Percentiles rank a stretch among this genome's conserved stretches.
phyloP scores from a whole-genome alignment of 2,797 vertebrate genomes.

The Phataginus tricuspis region DNA sequence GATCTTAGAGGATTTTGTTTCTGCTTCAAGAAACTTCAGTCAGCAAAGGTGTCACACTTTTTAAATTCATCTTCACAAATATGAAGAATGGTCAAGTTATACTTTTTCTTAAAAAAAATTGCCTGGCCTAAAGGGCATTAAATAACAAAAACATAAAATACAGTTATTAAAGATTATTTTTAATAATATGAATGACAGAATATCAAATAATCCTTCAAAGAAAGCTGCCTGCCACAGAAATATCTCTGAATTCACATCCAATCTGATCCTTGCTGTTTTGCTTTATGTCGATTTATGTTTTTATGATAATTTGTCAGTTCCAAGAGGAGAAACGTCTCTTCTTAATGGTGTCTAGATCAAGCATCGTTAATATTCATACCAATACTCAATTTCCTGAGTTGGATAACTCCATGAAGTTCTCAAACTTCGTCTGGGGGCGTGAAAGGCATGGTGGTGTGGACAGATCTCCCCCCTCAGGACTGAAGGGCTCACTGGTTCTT shows the following conservation, averaged over 20 bases:
- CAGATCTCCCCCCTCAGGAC: neutral
- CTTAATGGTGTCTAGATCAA: neutral
- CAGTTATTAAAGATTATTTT: slow-evolving; percentile 15
- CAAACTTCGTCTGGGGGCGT: neutral
- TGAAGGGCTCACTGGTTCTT: neutral
- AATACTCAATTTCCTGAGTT: neutral
- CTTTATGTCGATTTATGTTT: neutral
- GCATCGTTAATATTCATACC: neutral
- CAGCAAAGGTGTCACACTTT: neutral
- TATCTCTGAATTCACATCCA: neutral
- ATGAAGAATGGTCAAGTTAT: slow-evolving; percentile 1
- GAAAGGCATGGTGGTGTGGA: neutral
- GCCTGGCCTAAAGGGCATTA: neutral
- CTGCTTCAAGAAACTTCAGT: slow-evolving; percentile 21
- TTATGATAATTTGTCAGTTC: neutral
- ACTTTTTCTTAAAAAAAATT: slow-evolving; percentile 8
- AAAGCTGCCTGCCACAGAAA: neutral
- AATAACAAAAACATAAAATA: neutral
- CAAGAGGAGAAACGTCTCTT: neutral
- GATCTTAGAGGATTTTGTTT: neutral
- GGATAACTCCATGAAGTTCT: neutral
- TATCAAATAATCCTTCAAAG: neutral
- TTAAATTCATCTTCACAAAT: neutral
- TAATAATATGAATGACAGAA: neutral
- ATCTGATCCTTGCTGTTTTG: slow-evolving; percentile 22